Evolutionary conservation across 2,113 vertebrate genomes (phyloP).

Genomic region (Brachyistius frenatus): DNA sequence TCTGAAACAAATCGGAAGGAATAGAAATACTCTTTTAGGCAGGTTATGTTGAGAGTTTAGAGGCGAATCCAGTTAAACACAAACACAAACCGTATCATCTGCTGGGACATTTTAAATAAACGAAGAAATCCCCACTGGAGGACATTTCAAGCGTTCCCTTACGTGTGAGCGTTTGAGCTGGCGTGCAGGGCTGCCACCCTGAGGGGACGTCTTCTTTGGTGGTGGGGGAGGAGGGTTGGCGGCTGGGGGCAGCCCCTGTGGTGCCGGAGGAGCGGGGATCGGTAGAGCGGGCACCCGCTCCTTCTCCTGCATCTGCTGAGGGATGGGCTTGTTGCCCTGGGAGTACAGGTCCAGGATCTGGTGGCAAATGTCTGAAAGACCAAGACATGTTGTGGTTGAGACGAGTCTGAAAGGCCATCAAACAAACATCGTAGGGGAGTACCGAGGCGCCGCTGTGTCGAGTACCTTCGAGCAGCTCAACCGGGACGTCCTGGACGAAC

Average conservation of each 20-base stretch:
- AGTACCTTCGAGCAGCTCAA: conserved; percentile 96
- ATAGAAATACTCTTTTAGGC: background rate
- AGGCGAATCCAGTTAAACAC: too few relatives aligned
- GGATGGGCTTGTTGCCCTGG: conserved; percentile 97
- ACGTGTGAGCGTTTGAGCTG: conserved; percentile 92
- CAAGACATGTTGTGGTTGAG: background rate
- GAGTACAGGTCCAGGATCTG: conserved; percentile 99
- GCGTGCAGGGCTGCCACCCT: conserved; percentile 92
- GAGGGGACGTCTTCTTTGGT: conserved; percentile 92
- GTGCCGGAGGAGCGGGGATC: conserved; percentile 71
- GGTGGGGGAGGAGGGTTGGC: conserved; percentile 81
- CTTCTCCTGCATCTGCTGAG: conserved; percentile 92
- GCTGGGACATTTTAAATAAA: too few relatives aligned
- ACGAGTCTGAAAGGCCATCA: background rate
- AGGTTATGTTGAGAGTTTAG: too few relatives aligned
- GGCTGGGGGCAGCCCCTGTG: conserved; percentile 61
- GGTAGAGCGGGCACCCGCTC: conserved; percentile 65
- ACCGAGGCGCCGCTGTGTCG: fast-evolving
- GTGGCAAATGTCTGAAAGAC: conserved; percentile 93
- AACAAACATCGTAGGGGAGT: fast-evolving
- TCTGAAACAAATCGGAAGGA: conserved; percentile 74
- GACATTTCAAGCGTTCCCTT: conserved; percentile 62
- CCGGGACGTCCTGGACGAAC: conserved; percentile 98
- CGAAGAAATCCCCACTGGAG: too few relatives aligned
- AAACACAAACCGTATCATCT: too few relatives aligned